These are phyloP conservation scores for Allobates femoralis DNA, from an alignment of 2,797 vertebrate genomes.

Conservation along the genomic window DNA sequence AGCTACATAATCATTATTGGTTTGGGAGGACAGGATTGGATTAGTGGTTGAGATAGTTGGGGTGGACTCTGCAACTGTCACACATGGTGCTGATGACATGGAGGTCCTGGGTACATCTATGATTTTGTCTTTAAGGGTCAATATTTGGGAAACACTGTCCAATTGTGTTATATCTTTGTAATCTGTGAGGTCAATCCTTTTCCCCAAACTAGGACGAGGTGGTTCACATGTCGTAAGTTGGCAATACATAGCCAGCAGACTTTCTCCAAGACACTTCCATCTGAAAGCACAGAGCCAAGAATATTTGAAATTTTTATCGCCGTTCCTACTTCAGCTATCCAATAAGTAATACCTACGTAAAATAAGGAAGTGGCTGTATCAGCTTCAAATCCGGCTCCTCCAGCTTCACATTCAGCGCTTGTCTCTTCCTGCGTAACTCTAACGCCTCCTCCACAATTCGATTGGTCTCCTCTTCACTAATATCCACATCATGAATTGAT, in stretches of 20 bases:
- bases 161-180: slow-evolving; percentile 84
- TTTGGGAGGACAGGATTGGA: slow-evolving; percentile 76
- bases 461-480: slow-evolving; percentile 84
- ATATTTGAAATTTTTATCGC: background rate
- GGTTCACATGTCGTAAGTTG: slow-evolving; percentile 91
- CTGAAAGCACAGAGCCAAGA: slow-evolving; percentile 71
- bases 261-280: slow-evolving; percentile 94
- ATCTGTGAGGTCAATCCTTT: slow-evolving; percentile 88
- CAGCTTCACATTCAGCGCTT: slow-evolving; percentile 80
- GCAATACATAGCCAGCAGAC: slow-evolving; percentile 89
- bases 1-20: slow-evolving; percentile 78
- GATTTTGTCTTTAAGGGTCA: slow-evolving; percentile 71
- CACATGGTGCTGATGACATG: slow-evolving; percentile 65
- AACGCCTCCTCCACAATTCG: slow-evolving; percentile 87
- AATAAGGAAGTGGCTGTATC: slow-evolving; percentile 83
- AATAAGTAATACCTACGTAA: slow-evolving; percentile 81
- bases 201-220: slow-evolving; percentile 89
- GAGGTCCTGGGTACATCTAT: slow-evolving; percentile 74
- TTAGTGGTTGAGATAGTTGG: slow-evolving; percentile 68
- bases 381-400: slow-evolving; percentile 86
- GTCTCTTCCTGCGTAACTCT: slow-evolving; percentile 86
- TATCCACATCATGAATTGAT: slow-evolving; percentile 86
- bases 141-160: slow-evolving; percentile 64
- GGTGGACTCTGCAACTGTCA: slow-evolving; percentile 69
- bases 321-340: background rate